Conservation (phyloP, 2,888 invertebrate genomes). For the Penaeus monodon region DNA sequence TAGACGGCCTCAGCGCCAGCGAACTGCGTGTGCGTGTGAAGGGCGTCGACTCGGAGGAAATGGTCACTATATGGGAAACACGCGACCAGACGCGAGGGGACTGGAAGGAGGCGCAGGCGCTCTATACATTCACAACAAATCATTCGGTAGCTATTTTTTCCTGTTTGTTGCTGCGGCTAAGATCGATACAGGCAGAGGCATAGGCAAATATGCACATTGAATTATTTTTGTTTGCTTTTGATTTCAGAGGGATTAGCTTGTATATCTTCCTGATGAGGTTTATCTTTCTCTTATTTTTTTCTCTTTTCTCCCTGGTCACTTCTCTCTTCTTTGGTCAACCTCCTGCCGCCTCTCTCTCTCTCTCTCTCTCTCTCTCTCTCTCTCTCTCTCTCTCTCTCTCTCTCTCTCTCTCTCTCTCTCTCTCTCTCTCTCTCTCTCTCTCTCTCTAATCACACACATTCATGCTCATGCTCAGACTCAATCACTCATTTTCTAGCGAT, state of each 20-base stretch:
- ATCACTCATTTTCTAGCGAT: too few relatives aligned
- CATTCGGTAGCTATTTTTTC: constrained; percentile 71
- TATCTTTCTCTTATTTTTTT: too few relatives aligned
- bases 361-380: too few relatives aligned
- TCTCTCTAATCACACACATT: too few relatives aligned
- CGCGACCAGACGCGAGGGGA: constrained; percentile 72
- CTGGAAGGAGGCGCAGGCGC: constrained; percentile 74
- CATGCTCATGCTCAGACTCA: too few relatives aligned
- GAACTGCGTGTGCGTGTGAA: constrained; percentile 72
- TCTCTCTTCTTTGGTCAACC: constrained; percentile 4
- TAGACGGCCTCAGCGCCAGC: constrained; percentile 74
- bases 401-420: background rate
- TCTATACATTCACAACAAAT: constrained; percentile 74
- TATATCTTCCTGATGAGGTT: too few relatives aligned
- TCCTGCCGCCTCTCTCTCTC: background rate
- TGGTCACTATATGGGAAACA: constrained; percentile 74
- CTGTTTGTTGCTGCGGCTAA: background rate
- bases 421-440: too few relatives aligned
- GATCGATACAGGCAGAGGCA: background rate
- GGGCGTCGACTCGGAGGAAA: constrained; percentile 62
- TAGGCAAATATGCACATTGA: too few relatives aligned
- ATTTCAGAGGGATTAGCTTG: too few relatives aligned
- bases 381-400: background rate
- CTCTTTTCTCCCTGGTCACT: too few relatives aligned
- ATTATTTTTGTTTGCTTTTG: too few relatives aligned